Evolutionary conservation across 2,888 invertebrate species (phyloP), one percentile per base, ranked within the genome.

Genomic region (Drosophila percnosoma): DNA sequence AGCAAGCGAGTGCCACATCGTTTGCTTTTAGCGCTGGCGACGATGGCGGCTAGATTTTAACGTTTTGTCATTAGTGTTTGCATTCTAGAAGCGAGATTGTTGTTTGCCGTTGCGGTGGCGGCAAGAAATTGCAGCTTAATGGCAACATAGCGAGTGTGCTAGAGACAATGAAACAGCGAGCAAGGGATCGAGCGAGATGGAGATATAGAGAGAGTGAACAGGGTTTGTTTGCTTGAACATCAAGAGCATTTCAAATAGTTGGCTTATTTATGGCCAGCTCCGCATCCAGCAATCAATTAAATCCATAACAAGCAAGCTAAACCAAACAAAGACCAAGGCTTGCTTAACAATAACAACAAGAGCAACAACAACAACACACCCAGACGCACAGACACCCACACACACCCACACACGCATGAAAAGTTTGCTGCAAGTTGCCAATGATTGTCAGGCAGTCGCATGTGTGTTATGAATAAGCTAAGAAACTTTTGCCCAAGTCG

Each of bases 41-140:
- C 74, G 79, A 80, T 80, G 86, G 75, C 76, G 83, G 84, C 85
- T 64, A 79, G 85, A 80, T 90, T 89, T 89, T 80, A 82, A 87
- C 81, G 90, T 89, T 89, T 89, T 90, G 89, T 89, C 89, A 89
- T 90, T 89, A 90, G 90, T 81, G 88, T 86, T 89, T 81, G 90
- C 88, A 85, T 81, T 89, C 66, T 63, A 73, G 73, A 52, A 85
- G 76, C 82, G 76, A 80, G 89, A 89, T 87, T 87, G 85, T 75
- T 89, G 88, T 85, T 85, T 86, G 88, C 70, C 81, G 75, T 71
- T 78, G 83, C 63, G 80, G 79, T 68, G 54, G 61, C 53, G 68
- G 65, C 74, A 71, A 73, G 73, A 79, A 73, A 68, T 71, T 69
- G 87, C 79, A 84, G 84, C 87, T 73, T 71, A 83, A 78, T 80